These are phyloP conservation scores for Aselliscus stoliczkanus DNA, from an alignment of 2,797 vertebrate genomes.

Conservation along the genomic window DNA sequence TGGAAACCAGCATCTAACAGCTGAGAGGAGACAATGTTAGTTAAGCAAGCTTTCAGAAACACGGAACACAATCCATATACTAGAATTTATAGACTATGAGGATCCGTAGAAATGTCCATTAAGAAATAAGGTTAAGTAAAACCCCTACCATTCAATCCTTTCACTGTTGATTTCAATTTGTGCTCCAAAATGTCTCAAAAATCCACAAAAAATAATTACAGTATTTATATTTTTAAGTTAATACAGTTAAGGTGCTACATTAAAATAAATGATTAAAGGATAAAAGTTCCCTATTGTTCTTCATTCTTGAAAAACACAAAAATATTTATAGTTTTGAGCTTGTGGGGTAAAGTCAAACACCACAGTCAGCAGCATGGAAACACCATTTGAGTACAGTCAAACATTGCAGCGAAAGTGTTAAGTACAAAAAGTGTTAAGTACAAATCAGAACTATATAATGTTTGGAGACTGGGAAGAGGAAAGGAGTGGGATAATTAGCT, in stretches of 20 bases:
- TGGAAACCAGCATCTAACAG: constrained; percentile 4
- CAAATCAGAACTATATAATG: background rate
- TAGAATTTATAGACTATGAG: background rate
- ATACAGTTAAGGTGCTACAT: too few species aligned
- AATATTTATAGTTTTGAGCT: too few species aligned
- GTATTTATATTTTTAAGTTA: too few species aligned
- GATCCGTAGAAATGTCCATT: background rate
- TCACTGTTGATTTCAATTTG: too few species aligned
- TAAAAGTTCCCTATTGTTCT: too few species aligned
- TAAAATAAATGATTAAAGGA: too few species aligned
- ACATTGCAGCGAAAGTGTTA: background rate
- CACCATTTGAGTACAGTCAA: too few species aligned
- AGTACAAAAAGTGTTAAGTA: background rate
- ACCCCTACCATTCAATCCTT: background rate
- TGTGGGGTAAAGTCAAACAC: too few species aligned
- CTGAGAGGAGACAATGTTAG: background rate
- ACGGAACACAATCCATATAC: background rate
- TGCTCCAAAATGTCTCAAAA: too few species aligned
- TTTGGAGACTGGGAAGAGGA: background rate
- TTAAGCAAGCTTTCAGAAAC: constrained; percentile 4
- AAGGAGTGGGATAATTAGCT: background rate
- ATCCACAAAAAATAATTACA: too few species aligned
- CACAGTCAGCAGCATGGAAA: too few species aligned
- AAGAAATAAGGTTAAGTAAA: background rate
- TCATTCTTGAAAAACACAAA: too few species aligned